phyloP scores from a whole-genome alignment of 2,888 invertebrate species.

The Argyra leucocephala region DNA sequence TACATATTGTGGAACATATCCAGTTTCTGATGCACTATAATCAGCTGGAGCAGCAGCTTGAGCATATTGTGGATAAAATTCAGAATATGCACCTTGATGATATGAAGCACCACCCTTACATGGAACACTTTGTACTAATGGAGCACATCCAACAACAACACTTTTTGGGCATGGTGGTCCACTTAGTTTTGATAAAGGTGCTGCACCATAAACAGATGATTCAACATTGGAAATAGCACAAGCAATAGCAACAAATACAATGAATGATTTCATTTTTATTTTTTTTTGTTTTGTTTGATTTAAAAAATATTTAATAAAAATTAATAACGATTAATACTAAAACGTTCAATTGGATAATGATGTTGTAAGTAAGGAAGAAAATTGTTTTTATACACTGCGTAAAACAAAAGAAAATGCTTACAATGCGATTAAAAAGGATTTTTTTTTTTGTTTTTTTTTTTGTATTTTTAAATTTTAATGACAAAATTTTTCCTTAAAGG shows the following conservation, averaged over 20 bases:
- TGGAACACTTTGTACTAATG: not conserved
- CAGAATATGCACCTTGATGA: not conserved
- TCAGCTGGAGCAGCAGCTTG: too few relatives aligned
- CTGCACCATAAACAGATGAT: not conserved
- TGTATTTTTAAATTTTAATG: not conserved
- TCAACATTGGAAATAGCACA: not conserved
- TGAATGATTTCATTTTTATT: not conserved
- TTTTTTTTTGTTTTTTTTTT: not conserved
- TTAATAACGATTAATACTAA: not conserved
- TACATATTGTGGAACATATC: too few relatives aligned
- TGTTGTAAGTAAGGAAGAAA: not conserved
- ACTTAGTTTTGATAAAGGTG: not conserved
- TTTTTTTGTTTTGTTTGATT: not conserved
- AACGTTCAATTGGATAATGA: not conserved
- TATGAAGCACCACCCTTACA: not conserved
- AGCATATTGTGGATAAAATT: not conserved
- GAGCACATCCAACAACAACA: not conserved
- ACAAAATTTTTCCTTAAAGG: not conserved
- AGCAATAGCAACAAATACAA: not conserved
- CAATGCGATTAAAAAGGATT: not conserved
- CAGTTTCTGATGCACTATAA: too few relatives aligned
- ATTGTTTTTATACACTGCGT: not conserved
- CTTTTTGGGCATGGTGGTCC: not conserved
- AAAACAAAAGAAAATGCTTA: not conserved
- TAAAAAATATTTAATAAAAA: not conserved